Percentiles rank a stretch among this genome's conserved stretches.
Conservation (phyloP, 2,797 vertebrate genomes). For the Schizopygopsis malacanthus region DNA sequence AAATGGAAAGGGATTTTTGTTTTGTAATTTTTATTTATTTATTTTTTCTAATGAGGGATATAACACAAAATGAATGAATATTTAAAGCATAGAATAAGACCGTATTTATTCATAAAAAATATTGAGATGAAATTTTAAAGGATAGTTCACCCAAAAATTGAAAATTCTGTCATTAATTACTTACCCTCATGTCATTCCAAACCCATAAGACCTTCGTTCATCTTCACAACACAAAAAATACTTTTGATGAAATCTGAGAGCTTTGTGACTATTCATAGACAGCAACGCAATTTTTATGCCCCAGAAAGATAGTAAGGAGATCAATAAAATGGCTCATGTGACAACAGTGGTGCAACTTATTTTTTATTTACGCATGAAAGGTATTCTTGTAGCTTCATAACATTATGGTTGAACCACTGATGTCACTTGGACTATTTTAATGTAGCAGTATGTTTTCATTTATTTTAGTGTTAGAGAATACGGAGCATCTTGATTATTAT, state of each 20-base stretch:
- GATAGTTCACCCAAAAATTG: neutral
- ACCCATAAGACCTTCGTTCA: neutral
- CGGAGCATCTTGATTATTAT: neutral
- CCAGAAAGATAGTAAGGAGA: neutral
- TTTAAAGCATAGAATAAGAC: neutral
- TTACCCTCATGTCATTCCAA: neutral
- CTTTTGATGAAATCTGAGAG: neutral
- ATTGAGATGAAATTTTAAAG: neutral
- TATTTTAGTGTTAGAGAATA: neutral
- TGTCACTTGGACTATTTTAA: neutral
- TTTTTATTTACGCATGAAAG: neutral
- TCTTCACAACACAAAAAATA: neutral
- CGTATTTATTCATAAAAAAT: fast-evolving
- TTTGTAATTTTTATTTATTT: neutral
- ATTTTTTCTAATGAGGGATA: neutral
- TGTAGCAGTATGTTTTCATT: neutral
- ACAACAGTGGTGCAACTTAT: neutral
- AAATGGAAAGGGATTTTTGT: neutral
- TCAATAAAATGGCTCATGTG: neutral
- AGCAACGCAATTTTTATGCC: neutral
- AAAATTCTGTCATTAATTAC: neutral
- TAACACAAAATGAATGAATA: neutral
- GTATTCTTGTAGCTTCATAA: neutral
- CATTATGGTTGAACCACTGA: neutral
- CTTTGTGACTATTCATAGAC: neutral